Conservation (phyloP, 2,888 invertebrate species). For the Lasioglossum calceatum region DNA sequence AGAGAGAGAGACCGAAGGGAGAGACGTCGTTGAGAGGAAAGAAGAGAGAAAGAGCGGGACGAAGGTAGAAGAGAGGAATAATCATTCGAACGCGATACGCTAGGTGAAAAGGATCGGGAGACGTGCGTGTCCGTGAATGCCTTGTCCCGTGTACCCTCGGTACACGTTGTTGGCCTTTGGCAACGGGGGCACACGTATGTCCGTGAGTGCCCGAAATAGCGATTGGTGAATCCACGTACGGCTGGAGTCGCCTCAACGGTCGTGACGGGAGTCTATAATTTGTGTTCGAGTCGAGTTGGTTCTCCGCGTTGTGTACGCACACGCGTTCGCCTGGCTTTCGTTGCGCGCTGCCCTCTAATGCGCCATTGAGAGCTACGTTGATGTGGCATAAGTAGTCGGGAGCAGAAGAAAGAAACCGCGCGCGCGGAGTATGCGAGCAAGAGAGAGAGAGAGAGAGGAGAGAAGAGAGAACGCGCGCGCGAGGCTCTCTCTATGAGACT, state of each 20-base stretch:
- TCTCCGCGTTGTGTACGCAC: slow-evolving; percentile 67
- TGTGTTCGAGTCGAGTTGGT: slow-evolving; percentile 76
- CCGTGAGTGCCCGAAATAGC: slow-evolving; percentile 68
- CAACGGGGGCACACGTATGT: slow-evolving; percentile 45
- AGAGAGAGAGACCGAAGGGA: not conserved
- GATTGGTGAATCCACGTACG: slow-evolving; percentile 65
- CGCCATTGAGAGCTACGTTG: slow-evolving; percentile 72
- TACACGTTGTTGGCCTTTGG: slow-evolving; percentile 13
- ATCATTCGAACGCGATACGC: slow-evolving; percentile 55
- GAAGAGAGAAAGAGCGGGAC: slow-evolving; percentile 54
- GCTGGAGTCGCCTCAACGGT: slow-evolving; percentile 79
- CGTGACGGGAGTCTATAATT: slow-evolving; percentile 82
- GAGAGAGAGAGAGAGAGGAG: slow-evolving; percentile 36
- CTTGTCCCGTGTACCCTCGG: slow-evolving; percentile 43
- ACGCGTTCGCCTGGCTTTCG: slow-evolving; percentile 73
- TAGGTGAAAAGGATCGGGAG: slow-evolving; percentile 74
- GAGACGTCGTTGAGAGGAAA: not conserved
- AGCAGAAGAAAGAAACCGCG: slow-evolving; percentile 63
- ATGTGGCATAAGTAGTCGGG: slow-evolving; percentile 70
- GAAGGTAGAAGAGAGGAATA: slow-evolving; percentile 52
- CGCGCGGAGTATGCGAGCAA: slow-evolving; percentile 25
- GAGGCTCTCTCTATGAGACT: slow-evolving; percentile 53
- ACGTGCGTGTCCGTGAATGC: slow-evolving; percentile 76
- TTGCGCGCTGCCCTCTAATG: slow-evolving; percentile 79
- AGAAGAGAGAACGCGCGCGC: slow-evolving; percentile 34